phyloP scores from a whole-genome alignment of 92 coral and sea anemone species.

The Plumapathes pennacea region DNA sequence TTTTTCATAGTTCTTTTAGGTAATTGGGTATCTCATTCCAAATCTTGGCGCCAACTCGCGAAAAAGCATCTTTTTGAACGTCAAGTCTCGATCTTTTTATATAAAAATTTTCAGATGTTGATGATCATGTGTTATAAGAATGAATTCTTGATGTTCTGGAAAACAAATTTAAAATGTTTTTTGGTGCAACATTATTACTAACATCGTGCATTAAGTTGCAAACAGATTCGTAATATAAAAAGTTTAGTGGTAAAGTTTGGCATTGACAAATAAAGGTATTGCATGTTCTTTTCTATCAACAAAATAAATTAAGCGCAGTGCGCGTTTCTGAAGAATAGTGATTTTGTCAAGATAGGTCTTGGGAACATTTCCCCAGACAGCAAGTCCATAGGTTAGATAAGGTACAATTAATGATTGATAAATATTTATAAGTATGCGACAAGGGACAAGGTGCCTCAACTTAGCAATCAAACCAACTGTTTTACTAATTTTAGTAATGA shows the following conservation, averaged over 20 bases:
- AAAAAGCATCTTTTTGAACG: conserved; percentile 29
- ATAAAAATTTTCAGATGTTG: conserved; percentile 38
- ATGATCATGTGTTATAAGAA: conserved; percentile 46
- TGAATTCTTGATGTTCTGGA: conserved; percentile 28
- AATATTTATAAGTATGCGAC: conserved; percentile 18
- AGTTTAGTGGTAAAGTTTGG: conserved; percentile 37
- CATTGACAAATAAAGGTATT: conserved; percentile 51
- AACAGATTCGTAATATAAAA: conserved; percentile 41
- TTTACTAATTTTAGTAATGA: conserved; percentile 35
- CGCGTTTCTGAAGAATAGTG: conserved; percentile 32
- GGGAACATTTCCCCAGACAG: conserved; percentile 45
- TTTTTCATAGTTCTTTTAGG: conserved; percentile 26
- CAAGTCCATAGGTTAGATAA: conserved; percentile 39
- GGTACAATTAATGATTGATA: conserved; percentile 30
- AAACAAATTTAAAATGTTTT: conserved; percentile 35
- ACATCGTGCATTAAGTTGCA: conserved; percentile 41
- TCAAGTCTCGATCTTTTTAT: conserved; percentile 17
- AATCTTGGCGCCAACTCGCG: conserved; percentile 6
- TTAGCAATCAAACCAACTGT: conserved; percentile 25
- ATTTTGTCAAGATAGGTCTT: conserved; percentile 38
- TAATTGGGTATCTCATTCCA: conserved; percentile 43
- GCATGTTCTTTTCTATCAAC: conserved; percentile 29
- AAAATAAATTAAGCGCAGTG: conserved; percentile 33
- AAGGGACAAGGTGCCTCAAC: conserved; percentile 23
- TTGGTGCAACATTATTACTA: conserved; percentile 20